Evolutionary conservation across 1,140 invertebrate species (phyloP).

Genomic region (Oscheius sp.): DNA sequence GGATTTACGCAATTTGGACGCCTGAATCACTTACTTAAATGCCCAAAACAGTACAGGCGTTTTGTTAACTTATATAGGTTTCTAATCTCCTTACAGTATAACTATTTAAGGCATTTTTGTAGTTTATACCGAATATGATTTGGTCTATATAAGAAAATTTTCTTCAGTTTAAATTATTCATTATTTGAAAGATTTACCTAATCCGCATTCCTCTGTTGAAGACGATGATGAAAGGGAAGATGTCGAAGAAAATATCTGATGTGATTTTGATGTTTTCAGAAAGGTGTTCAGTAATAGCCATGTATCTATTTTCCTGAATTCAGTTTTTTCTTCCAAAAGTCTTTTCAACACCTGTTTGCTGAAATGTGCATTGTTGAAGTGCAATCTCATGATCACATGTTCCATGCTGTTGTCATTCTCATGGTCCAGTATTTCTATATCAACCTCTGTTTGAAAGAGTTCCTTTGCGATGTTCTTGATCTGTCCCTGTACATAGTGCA

Average conservation of each 20-base stretch:
- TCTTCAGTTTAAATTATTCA: neutral
- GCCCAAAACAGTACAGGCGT: too few relatives aligned
- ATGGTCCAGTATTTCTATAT: constrained; percentile 79
- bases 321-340: constrained; percentile 67
- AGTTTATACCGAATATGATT: too few relatives aligned
- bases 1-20: too few relatives aligned
- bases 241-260: constrained; percentile 77
- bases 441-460: constrained; percentile 87
- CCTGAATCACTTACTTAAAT: too few relatives aligned
- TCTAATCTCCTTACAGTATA: too few relatives aligned
- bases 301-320: constrained; percentile 16
- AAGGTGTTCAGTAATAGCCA: constrained; percentile 11
- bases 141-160: neutral
- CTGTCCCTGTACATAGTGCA: constrained; percentile 94
- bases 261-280: constrained; percentile 40
- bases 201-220: constrained; percentile 90
- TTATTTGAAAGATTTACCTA: neutral
- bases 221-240: constrained; percentile 94
- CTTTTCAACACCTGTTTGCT: constrained; percentile 27
- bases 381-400: constrained; percentile 85
- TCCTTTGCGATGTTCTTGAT: constrained; percentile 81
- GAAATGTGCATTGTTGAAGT: constrained; percentile 84
- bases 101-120: too few relatives aligned
- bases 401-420: constrained; percentile 73
- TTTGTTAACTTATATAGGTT: too few relatives aligned